Evolutionary conservation across 2,888 invertebrate species (phyloP), one percentile per base, ranked within the genome.

Genomic region (Ctenicera cuprea): DNA sequence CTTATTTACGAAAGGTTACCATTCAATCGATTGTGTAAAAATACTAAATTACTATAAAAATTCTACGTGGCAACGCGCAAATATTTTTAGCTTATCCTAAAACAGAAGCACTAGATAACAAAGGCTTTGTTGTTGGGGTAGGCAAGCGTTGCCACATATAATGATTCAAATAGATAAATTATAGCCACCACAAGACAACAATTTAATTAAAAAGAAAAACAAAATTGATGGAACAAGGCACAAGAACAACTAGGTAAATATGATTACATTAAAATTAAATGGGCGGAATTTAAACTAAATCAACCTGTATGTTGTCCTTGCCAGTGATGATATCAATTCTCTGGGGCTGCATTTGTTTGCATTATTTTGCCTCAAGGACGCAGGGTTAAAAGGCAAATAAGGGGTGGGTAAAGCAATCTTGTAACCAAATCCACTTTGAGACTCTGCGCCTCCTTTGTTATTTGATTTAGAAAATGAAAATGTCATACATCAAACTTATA

Each of bases 381-480:
- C 14, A 20, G 18, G 59, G 59, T 59, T 59, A 59, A 59, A 57
- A 59, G 59, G 59, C 59, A 59, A 59, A 59, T 59, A 37, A 38
- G 38, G 59, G 59, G 37, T 20, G 59, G 59, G 59, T 38, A 59
- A 54, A 59, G 41, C 59, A 59, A 59, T 59, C 38, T 38, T 59
- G 59, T 59, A 59, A 37, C 59, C 59, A 59, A 59, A 59, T 59
- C 59, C 59, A 59, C 18, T 59, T 59, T 59, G 59, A 59, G 59
- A 54, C 54, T 57, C 37, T 38, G 38, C 59, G 59, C 18, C 37
- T 59, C 20, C 54, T 30, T 59, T 37, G 59, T 59, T 59, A 38
- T 59, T 59, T 59, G 59, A 38, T 59, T 59, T 59, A 16, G 33
- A 38, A 59, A 59, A 59, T 59, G 59, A 41, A 59, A 59, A 59